A percentile compares a stretch with the other conserved stretches of the same genome.
Evolutionary conservation across 2,113 vertebrate species (phyloP).

Genomic region (Emydura subglobosa): DNA sequence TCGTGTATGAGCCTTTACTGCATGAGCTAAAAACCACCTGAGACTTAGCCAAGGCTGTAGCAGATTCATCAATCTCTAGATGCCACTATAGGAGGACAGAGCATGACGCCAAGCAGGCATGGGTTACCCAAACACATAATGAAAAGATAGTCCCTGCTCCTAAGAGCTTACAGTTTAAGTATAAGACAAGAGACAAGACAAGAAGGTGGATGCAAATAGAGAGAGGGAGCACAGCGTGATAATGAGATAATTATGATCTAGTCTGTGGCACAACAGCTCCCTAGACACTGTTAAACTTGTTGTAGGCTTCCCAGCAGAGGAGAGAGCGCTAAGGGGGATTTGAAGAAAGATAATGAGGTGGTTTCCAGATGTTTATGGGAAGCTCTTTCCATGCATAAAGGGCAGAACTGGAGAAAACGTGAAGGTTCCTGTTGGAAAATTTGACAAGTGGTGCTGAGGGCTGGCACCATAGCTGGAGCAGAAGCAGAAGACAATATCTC

Average conservation of each 20-base stretch:
- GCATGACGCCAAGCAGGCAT: too few relatives aligned
- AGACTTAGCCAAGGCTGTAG: too few relatives aligned
- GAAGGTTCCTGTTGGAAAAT: background rate
- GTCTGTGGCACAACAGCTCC: background rate
- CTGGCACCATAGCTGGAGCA: background rate
- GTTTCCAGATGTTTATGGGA: background rate
- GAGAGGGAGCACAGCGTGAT: background rate
- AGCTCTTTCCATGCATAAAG: background rate
- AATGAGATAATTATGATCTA: background rate
- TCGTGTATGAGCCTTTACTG: too few relatives aligned
- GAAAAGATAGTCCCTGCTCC: background rate
- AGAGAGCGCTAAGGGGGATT: background rate
- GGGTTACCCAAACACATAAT: too few relatives aligned
- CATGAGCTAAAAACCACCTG: too few relatives aligned
- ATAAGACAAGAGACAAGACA: background rate
- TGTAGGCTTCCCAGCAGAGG: background rate
- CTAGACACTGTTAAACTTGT: background rate
- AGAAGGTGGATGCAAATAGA: background rate
- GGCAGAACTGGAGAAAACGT: background rate
- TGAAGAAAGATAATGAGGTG: background rate
- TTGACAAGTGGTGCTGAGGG: background rate
- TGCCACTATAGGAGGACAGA: too few relatives aligned
- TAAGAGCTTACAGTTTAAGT: background rate
- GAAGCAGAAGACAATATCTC: background rate
- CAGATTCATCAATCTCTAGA: too few relatives aligned